phyloP scores from a whole-genome alignment of 2,888 invertebrate species.

The Lepidocyrtoides sp. region DNA sequence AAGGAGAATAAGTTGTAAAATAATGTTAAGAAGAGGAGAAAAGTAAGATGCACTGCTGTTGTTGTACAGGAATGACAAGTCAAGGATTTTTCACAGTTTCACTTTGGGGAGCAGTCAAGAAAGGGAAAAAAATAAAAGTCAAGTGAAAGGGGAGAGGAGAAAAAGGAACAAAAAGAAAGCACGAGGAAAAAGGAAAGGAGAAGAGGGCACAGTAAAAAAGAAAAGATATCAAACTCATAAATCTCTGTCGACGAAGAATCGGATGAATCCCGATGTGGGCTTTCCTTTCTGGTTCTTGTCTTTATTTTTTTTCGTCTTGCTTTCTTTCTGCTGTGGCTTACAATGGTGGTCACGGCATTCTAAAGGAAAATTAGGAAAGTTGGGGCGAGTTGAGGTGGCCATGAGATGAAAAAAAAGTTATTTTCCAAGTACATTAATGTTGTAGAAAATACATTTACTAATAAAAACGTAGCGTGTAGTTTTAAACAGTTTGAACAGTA shows the following conservation, averaged over 20 bases:
- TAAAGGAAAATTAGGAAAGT: not conserved
- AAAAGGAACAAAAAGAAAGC: conserved; percentile 7
- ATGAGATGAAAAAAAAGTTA: too few relatives aligned
- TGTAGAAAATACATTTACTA: too few relatives aligned
- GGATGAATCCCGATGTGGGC: conserved; percentile 24
- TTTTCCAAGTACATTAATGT: too few relatives aligned
- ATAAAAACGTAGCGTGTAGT: too few relatives aligned
- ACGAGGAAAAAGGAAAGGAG: not conserved
- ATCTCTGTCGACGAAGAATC: conserved; percentile 59
- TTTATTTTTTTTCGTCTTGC: not conserved
- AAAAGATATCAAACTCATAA: conserved; percentile 65
- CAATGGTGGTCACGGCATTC: not conserved
- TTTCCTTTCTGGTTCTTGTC: not conserved
- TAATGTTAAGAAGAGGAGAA: not conserved
- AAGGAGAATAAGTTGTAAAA: conserved; percentile 21
- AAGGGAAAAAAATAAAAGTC: conserved; percentile 26
- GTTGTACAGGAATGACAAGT: not conserved
- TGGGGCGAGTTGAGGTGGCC: too few relatives aligned
- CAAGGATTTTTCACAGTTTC: conserved; percentile 2
- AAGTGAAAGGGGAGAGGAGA: conserved; percentile 34
- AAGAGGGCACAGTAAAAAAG: not conserved
- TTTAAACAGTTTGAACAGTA: too few relatives aligned
- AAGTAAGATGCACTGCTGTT: not conserved
- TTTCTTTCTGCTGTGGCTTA: not conserved
- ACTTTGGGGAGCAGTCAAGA: not conserved